These are phyloP conservation scores for Cordylochernes scorpioides DNA, from an alignment of 2,888 invertebrate genomes.

Conservation along the genomic window DNA sequence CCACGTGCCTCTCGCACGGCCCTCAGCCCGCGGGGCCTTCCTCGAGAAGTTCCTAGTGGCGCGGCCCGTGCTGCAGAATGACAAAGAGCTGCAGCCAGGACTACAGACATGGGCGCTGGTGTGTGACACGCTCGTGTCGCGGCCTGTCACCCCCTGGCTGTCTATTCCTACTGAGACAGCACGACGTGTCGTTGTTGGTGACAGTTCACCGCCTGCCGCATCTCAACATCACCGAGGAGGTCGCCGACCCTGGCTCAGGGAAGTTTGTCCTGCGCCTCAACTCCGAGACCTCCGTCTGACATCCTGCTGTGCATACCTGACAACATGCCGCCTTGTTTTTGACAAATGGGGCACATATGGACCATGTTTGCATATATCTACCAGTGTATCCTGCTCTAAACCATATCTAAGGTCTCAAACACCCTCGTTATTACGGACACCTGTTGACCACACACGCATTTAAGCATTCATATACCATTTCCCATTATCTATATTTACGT, in stretches of 20 bases:
- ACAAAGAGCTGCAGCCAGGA: conserved; percentile 44
- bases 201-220: conserved; percentile 61
- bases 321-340: too few relatives aligned
- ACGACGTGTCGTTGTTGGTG: conserved; percentile 70
- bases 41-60: conserved; percentile 70
- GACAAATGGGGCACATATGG: too few relatives aligned
- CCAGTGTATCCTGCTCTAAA: too few relatives aligned
- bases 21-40: conserved; percentile 77
- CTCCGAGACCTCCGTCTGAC: conserved; percentile 76
- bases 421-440: too few relatives aligned
- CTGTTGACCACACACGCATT: too few relatives aligned
- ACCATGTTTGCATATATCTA: too few relatives aligned
- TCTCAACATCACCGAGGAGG: conserved; percentile 79
- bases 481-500: too few relatives aligned
- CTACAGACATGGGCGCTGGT: conserved; percentile 89
- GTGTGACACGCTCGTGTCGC: conserved; percentile 64
- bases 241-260: conserved; percentile 81
- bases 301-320: too few relatives aligned
- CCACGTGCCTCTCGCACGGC: conserved; percentile 71
- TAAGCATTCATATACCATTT: too few relatives aligned
- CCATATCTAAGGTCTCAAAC: too few relatives aligned
- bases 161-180: conserved; percentile 71
- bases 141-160: conserved; percentile 54
- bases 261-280: conserved; percentile 76
- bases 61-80: conserved; percentile 51